phyloP scores from a whole-genome alignment of 1,140 invertebrate species.

The Brachionus rotundiformis region DNA sequence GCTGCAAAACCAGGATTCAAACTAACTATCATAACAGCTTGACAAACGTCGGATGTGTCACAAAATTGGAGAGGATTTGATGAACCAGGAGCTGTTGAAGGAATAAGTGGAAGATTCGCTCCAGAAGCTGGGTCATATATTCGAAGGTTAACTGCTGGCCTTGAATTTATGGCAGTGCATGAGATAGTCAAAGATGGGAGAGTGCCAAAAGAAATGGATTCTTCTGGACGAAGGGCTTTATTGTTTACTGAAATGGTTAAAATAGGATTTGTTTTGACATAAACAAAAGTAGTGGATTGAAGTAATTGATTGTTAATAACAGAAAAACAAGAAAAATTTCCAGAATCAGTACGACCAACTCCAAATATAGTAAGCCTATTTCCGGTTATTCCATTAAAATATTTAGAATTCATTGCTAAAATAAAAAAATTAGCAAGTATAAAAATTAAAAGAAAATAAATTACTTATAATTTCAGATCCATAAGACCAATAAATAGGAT shows the following conservation, averaged over 20 bases:
- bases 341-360: neutral
- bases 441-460: neutral
- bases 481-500: conserved; percentile 13
- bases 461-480: neutral
- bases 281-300: neutral
- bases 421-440: neutral
- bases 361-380: neutral
- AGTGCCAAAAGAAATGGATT: neutral
- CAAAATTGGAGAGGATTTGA: neutral
- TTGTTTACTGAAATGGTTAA: neutral
- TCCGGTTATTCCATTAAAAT: neutral
- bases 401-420: neutral
- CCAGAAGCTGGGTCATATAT: neutral
- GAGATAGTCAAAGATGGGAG: neutral
- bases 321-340: neutral
- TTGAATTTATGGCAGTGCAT: conserved; percentile 36
- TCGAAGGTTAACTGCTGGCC: neutral
- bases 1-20: conserved; percentile 7
- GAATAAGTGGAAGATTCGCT: neutral
- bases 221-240: neutral
- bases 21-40: neutral
- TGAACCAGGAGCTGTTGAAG: neutral
- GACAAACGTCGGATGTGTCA: neutral
- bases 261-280: neutral
- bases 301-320: neutral